Conservation (phyloP, 1,140 invertebrate species). For the Hypothenemus hampei region DNA sequence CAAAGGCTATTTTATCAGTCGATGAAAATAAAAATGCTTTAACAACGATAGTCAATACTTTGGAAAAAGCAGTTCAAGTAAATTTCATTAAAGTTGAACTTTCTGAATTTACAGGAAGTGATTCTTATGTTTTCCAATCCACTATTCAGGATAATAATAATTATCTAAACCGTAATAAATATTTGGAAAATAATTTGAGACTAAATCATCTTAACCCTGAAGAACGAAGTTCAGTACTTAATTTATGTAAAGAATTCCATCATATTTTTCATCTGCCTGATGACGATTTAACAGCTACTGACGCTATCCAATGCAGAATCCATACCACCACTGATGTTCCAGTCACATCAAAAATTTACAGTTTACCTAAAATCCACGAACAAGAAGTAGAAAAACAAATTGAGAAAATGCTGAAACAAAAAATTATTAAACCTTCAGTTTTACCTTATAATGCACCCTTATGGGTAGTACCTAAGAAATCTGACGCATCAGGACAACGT, state of each 20-base stretch:
- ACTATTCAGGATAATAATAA: no score
- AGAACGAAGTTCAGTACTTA: background rate
- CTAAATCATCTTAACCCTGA: background rate
- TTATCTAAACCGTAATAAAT: no score
- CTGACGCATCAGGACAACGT: slow-evolving; percentile 32
- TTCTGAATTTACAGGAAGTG: no score
- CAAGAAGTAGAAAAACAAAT: slow-evolving; percentile 30
- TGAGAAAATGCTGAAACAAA: slow-evolving; percentile 27
- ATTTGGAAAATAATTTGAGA: background rate
- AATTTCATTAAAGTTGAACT: no score
- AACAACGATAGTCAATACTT: no score
- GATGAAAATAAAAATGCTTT: no score
- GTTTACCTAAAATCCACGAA: slow-evolving; percentile 24
- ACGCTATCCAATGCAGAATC: slow-evolving; percentile 16
- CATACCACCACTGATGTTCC: slow-evolving; percentile 5
- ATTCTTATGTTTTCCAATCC: no score
- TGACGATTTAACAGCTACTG: slow-evolving; percentile 6
- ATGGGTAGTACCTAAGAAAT: slow-evolving; percentile 38
- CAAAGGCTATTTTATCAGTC: no score
- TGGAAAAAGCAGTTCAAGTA: no score
- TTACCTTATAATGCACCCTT: slow-evolving; percentile 23
- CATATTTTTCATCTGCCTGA: slow-evolving; percentile 18
- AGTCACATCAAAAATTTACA: slow-evolving; percentile 23
- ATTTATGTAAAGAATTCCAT: slow-evolving; percentile 1
- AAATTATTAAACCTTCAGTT: slow-evolving; percentile 24